These are phyloP conservation scores for Trogon melanurus DNA, from an alignment of 2,113 vertebrate species.

Conservation along the genomic window DNA sequence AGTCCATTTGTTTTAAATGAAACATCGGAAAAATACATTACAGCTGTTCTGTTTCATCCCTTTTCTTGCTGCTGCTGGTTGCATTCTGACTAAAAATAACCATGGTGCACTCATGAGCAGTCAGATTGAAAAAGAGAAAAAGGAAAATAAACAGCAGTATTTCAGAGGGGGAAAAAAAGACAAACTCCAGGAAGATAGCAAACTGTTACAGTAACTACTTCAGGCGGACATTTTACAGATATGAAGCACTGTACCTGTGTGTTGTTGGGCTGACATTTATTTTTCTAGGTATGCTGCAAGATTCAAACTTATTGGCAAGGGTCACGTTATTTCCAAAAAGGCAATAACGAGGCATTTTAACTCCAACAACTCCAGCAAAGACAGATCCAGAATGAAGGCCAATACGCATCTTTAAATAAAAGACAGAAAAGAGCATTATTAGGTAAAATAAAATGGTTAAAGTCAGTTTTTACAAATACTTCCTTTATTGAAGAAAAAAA, in stretches of 20 bases:
- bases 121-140: not conserved
- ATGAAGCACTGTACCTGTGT: conserved; percentile 82
- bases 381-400: conserved; percentile 96
- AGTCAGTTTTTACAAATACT: not conserved
- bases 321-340: conserved; percentile 99
- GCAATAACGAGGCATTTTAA: conserved; percentile 98
- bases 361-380: conserved; percentile 95
- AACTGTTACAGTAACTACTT: not conserved
- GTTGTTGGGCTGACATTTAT: conserved; percentile 97
- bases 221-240: not conserved
- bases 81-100: not conserved
- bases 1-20: not conserved
- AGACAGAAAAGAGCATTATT: not conserved
- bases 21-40: not conserved
- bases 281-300: conserved; percentile 89
- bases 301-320: conserved; percentile 98
- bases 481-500: not conserved
- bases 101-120: not conserved
- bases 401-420: conserved; percentile 90
- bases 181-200: not conserved
- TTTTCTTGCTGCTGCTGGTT: not conserved
- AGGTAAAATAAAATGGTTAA: not conserved
- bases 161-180: not conserved
- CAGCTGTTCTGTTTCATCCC: not conserved
- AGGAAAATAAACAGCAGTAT: not conserved